A percentile compares a stretch with the other conserved stretches of the same genome.
Evolutionary conservation across 2,888 invertebrate species (phyloP).

Genomic region (Ennomos fuscantarius): DNA sequence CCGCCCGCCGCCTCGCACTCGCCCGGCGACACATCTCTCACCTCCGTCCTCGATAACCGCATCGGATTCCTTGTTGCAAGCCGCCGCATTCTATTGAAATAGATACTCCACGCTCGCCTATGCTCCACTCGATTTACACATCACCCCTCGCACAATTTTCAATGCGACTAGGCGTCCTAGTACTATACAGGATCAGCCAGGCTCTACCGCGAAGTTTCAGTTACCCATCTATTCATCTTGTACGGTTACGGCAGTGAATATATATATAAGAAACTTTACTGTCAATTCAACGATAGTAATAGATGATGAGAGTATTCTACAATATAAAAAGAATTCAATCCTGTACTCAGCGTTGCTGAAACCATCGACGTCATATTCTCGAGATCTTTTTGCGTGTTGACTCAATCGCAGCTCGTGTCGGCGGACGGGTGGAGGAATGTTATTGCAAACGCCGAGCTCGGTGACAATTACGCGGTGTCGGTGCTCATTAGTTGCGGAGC

Average conservation of each 20-base stretch:
- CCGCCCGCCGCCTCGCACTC: conserved; percentile 40
- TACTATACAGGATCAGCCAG: conserved; percentile 25
- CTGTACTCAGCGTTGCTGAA: conserved; percentile 52
- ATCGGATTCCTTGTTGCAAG: conserved; percentile 83
- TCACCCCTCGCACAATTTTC: conserved; percentile 63
- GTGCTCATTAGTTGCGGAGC: conserved; percentile 74
- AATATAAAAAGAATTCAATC: conserved; percentile 66
- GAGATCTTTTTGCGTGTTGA: conserved; percentile 61
- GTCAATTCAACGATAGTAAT: conserved; percentile 38
- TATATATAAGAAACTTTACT: conserved; percentile 28
- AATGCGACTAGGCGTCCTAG: conserved; percentile 54
- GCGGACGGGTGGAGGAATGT: conserved; percentile 50
- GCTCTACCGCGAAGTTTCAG: conserved; percentile 45
- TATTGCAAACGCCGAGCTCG: conserved; percentile 55
- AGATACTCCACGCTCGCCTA: conserved; percentile 68
- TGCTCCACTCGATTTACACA: conserved; percentile 66
- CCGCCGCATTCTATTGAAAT: conserved; percentile 82
- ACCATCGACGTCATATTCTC: conserved; percentile 60
- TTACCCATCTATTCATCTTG: conserved; percentile 45
- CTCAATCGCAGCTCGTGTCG: conserved; percentile 59
- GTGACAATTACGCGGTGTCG: conserved; percentile 75
- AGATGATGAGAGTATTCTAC: conserved; percentile 51
- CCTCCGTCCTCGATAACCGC: conserved; percentile 82
- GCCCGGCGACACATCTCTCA: conserved; percentile 77
- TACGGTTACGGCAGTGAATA: conserved; percentile 29